phyloP scores from a whole-genome alignment of 2,888 invertebrate genomes.

The Ichneumon xanthorius region DNA sequence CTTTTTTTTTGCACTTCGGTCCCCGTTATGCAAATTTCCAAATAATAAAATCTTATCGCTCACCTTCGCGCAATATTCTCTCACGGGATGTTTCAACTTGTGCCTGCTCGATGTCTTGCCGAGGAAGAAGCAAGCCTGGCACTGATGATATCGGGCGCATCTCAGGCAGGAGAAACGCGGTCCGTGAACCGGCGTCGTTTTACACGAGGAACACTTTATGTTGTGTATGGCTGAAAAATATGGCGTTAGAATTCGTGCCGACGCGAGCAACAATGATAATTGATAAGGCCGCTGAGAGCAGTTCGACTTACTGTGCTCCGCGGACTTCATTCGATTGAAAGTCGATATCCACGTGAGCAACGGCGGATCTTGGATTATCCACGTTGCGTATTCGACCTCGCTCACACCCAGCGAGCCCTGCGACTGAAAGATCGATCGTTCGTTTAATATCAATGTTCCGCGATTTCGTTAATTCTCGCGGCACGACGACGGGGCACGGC shows the following conservation, averaged over 20 bases:
- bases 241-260: not conserved
- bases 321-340: constrained; percentile 87
- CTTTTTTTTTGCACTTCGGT: constrained; percentile 21
- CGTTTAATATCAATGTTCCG: not conserved
- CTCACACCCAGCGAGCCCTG: constrained; percentile 90
- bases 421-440: constrained; percentile 84
- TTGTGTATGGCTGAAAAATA: constrained; percentile 85
- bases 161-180: constrained; percentile 88
- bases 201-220: constrained; percentile 88
- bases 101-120: constrained; percentile 88
- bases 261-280: not conserved
- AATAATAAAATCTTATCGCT: constrained; percentile 25
- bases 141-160: constrained; percentile 89
- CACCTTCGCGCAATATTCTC: constrained; percentile 88
- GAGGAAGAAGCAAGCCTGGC: constrained; percentile 89
- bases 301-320: constrained; percentile 86
- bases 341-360: constrained; percentile 89
- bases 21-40: not conserved
- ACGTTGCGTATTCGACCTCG: constrained; percentile 89
- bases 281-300: not conserved
- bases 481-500: too few relatives aligned
- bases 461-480: not conserved
- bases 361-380: constrained; percentile 89
- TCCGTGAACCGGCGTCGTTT: constrained; percentile 87
- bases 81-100: constrained; percentile 88